Percentiles rank a stretch among this genome's conserved stretches.
Conservation (phyloP, 2,113 vertebrate species). For the Pteropus alecto region DNA sequence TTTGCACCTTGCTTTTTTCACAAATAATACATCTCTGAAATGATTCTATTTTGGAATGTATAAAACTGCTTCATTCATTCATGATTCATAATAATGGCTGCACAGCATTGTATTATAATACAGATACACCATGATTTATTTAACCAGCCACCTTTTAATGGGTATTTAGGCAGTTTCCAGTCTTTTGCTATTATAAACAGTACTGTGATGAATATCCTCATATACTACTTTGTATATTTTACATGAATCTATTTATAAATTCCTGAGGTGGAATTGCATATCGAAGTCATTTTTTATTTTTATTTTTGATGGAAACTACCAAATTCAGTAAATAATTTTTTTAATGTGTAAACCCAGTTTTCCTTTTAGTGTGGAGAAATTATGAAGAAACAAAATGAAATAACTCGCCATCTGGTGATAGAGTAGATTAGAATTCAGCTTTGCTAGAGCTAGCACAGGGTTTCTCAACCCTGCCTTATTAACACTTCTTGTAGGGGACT, state of each 20-base stretch:
- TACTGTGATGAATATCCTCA: background rate
- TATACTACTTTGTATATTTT: background rate
- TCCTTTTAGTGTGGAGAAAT: background rate
- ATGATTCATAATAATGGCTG: background rate
- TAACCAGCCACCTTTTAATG: conserved; percentile 21
- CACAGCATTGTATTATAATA: background rate
- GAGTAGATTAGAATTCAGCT: background rate
- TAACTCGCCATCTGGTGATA: background rate
- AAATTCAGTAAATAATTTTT: background rate
- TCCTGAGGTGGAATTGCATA: background rate
- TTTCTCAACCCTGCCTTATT: background rate
- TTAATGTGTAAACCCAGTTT: background rate
- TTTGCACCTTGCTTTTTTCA: background rate
- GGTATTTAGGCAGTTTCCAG: background rate
- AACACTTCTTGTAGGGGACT: background rate
- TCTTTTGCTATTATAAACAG: conserved; percentile 28
- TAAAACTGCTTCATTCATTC: conserved; percentile 24
- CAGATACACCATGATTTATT: background rate
- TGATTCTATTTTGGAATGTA: background rate
- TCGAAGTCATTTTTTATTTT: conserved; percentile 23
- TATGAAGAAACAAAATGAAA: conserved; percentile 3
- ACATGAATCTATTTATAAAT: conserved; percentile 10
- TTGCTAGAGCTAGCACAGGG: background rate
- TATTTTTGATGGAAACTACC: conserved; percentile 1
- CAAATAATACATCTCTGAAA: background rate